Evolutionary conservation across 2,888 invertebrate species (phyloP).

Genomic region (Monopis laevigella): DNA sequence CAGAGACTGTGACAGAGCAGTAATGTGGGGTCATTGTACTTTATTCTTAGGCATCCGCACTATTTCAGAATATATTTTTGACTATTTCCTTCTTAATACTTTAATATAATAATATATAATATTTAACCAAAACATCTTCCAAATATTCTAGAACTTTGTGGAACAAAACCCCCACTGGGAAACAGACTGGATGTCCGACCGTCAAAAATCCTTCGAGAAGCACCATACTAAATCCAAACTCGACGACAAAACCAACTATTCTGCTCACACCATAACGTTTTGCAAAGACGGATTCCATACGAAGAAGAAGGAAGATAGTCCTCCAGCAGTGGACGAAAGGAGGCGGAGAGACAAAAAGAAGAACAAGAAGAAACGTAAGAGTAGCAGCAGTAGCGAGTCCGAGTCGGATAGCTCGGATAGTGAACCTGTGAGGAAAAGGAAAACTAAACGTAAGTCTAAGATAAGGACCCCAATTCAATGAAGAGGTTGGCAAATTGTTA

Average conservation of each 20-base stretch:
- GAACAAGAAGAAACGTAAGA: slow-evolving; percentile 44
- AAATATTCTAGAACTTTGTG: slow-evolving; percentile 78
- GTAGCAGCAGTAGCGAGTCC: slow-evolving; percentile 35
- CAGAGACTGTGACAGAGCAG: no score
- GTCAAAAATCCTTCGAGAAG: slow-evolving; percentile 75
- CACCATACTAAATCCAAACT: slow-evolving; percentile 29
- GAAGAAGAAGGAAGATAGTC: slow-evolving; percentile 28
- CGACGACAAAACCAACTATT: slow-evolving; percentile 45
- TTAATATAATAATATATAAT: slow-evolving; percentile 1
- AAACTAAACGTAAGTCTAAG: slow-evolving; percentile 50
- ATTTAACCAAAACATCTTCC: no score
- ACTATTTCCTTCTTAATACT: no score
- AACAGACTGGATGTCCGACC: slow-evolving; percentile 84
- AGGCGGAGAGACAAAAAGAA: slow-evolving; percentile 68
- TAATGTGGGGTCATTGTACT: no score
- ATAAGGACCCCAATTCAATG: no score
- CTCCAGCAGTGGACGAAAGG: slow-evolving; percentile 25
- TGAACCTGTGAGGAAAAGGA: slow-evolving; percentile 50
- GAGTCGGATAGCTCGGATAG: slow-evolving; percentile 36
- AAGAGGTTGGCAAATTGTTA: no score
- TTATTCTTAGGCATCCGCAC: no score
- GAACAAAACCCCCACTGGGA: slow-evolving; percentile 90
- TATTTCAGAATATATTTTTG: no score
- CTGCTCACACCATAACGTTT: slow-evolving; percentile 56
- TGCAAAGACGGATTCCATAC: slow-evolving; percentile 42